phyloP scores from a whole-genome alignment of 2,113 vertebrate species.

The Tetrax tetrax region DNA sequence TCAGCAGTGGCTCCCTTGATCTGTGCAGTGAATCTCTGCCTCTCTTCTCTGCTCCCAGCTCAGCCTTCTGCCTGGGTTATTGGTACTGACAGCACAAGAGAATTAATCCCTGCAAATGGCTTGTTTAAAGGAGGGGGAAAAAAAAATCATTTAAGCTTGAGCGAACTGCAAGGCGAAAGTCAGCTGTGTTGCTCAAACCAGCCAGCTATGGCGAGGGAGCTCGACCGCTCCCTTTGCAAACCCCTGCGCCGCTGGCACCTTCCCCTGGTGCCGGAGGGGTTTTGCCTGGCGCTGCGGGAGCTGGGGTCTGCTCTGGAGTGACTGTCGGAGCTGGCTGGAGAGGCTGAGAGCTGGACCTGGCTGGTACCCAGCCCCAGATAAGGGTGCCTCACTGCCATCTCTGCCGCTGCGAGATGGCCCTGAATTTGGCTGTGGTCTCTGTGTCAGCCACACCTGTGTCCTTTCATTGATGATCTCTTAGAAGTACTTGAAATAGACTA shows the following conservation, averaged over 20 bases:
- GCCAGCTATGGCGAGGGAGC: fast-evolving
- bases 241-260: not conserved
- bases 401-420: not conserved
- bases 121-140: not conserved
- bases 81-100: not conserved
- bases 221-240: fast-evolving
- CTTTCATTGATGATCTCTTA: not conserved
- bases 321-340: not conserved
- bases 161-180: not conserved
- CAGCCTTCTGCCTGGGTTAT: not conserved
- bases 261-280: not conserved
- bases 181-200: not conserved
- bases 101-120: not conserved
- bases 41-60: not conserved
- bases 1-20: not conserved
- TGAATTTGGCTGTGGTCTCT: not conserved
- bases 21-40: not conserved
- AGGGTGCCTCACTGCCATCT: not conserved
- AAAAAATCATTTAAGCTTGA: not conserved
- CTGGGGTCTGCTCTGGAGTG: not conserved
- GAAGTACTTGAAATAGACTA: not conserved
- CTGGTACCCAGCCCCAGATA: not conserved
- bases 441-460: not conserved
- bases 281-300: not conserved
- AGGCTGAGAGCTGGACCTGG: not conserved